Evolutionary conservation across 92 coral and sea anemone species (phyloP), one percentile per base, ranked within the genome.

Genomic region (Plumapathes pennacea): DNA sequence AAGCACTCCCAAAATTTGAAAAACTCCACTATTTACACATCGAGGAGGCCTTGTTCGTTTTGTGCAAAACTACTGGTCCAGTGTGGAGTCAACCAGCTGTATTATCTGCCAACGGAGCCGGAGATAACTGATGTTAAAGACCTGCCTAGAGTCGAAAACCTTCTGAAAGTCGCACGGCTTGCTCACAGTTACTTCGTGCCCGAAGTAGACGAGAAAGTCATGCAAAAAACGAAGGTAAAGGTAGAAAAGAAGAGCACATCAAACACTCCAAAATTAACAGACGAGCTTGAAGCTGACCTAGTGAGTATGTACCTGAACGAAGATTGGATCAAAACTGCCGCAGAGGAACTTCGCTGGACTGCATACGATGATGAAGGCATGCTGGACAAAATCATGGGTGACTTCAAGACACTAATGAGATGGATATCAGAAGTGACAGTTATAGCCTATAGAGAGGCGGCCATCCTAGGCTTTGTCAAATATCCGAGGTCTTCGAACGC

Each of bases 11-110:
- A 72, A 6, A 52, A 75, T n/a, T 58, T 38, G 0, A 66, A 78
- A 32, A 74, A 67, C 0, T 78, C 82, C 25, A 64, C 55, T 9
- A 63, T 84, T 27, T 84, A 65, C 40, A 44, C 78, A 28, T 84
- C 90, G 2, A 54, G 90, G 24, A 54, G 78, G 29, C 90, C 90
- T 0, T 84, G 90, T 37, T 72, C 90, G 5, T 61, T 65, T 12
- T 84, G 90, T 54, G 62, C 85, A 12, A 84, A 84, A 60, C 81
- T 84, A 2, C 63, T 84, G 31, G 85, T 80, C 9, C 90, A 84
- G 47, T 59, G 72, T 24, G 75, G 70, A 42, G 62, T 84, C 29
- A 33, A 54, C 30, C 66, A 68, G 65, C 74, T 78, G 28, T 74
- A 34, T 37, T 84, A 52, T 25, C 76, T 84, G 17, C 90, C 90